These are phyloP conservation scores for Holotrichia oblita DNA, from an alignment of 1,140 invertebrate genomes.

Conservation along the genomic window DNA sequence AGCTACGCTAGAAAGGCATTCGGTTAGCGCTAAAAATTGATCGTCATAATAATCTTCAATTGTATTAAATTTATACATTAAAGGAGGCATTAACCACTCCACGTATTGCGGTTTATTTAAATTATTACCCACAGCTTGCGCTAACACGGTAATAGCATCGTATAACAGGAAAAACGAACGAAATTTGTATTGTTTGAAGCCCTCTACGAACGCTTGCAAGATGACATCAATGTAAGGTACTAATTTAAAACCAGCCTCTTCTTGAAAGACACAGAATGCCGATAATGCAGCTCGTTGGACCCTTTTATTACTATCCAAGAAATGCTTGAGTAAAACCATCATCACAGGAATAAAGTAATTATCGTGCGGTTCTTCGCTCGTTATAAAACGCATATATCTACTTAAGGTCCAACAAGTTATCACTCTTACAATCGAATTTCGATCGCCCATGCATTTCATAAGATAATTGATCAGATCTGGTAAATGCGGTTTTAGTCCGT, in stretches of 20 bases:
- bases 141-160: slow-evolving; percentile 97
- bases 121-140: slow-evolving; percentile 96
- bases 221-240: slow-evolving; percentile 97
- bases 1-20: slow-evolving; percentile 97
- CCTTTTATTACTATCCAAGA: slow-evolving; percentile 96
- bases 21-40: slow-evolving; percentile 95
- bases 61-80: slow-evolving; percentile 98
- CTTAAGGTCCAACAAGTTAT: slow-evolving; percentile 99
- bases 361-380: slow-evolving; percentile 83
- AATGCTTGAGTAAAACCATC: slow-evolving; percentile 94
- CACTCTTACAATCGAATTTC: slow-evolving; percentile 94
- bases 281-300: slow-evolving; percentile 99
- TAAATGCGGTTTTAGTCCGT: slow-evolving; percentile 94
- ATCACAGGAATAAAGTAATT: slow-evolving; percentile 93
- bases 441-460: slow-evolving; percentile 89
- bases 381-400: slow-evolving; percentile 96
- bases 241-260: slow-evolving; percentile 96
- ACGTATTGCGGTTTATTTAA: slow-evolving; percentile 97
- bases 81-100: slow-evolving; percentile 95
- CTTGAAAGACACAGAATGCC: slow-evolving; percentile 98
- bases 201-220: slow-evolving; percentile 94
- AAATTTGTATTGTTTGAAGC: slow-evolving; percentile 94
- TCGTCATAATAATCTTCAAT: slow-evolving; percentile 90
- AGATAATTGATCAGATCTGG: slow-evolving; percentile 95
- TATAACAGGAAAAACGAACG: slow-evolving; percentile 98